Base-by-base conservation (phyloP, 2,888 invertebrate species). In the Pycnomerus fuliginosus region DNA sequence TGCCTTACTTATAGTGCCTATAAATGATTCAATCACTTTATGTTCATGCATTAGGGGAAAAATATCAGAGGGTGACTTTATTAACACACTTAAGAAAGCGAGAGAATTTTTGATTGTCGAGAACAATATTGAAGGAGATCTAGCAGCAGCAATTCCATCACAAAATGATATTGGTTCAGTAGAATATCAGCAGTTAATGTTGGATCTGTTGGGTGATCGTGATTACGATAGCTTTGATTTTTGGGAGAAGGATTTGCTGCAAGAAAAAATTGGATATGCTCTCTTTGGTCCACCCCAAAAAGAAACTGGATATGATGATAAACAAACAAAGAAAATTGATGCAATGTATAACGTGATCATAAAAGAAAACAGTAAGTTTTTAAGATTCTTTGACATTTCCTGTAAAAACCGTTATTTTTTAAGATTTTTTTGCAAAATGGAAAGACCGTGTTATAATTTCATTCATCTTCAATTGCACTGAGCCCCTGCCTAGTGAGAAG, bases 261-360 rank as follows among this genome's bases (percentile, higher is more conserved):
- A 77, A 27, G 71, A 76, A 54, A 80, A 80, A 67, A 73, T 80
- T 44, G 78, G 76, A 15, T 80, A 74, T 68, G 78, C 78, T 7
- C 63, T 79, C 33, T 78, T 71, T 65, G 80, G 80, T 2, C 71
- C 75, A 31, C 80, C 80, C 1, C 69, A 64, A 36, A 48, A 48
- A 27, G 76, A 74, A 61, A 71, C 71, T 11, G 77, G 76, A 7
- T 67, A 70, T 45, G 50, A 55, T 12, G 20, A 55, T 16, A 61
- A 65, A 39, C 53, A 61, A 25, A 48, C 54, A 8, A 56, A 58
- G 38, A 45, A 51, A 35, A 61, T 67, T 4, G 51, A 62, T 1
- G 38, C 37, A 12, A 30, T 68, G 4, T 68, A 51, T 39, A 34
- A 62, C 28, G 43, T 49, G 27, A 65, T 71, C 16, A 28, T 56